Percentiles rank a stretch among this genome's conserved stretches.
phyloP scores from a whole-genome alignment of 2,888 invertebrate species.

The Limnephilus auricula region DNA sequence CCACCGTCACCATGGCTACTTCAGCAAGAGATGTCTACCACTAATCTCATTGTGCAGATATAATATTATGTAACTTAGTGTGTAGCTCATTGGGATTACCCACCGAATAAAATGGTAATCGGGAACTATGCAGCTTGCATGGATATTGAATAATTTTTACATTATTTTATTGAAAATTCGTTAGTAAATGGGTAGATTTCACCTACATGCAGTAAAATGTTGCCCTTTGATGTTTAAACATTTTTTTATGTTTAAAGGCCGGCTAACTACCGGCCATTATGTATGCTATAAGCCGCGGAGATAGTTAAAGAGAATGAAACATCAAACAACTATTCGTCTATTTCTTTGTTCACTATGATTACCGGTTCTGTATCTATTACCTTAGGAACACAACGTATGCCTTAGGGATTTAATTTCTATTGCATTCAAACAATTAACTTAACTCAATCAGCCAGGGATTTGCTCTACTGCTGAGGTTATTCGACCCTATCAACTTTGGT shows the following conservation, averaged over 20 bases:
- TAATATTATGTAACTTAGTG: not conserved
- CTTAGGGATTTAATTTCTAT: not conserved
- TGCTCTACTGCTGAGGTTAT: too few relatives aligned
- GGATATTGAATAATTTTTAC: not conserved
- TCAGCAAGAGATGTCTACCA: conserved; percentile 31
- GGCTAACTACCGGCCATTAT: not conserved
- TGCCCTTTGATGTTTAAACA: too few relatives aligned
- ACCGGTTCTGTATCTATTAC: not conserved
- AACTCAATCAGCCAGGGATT: too few relatives aligned
- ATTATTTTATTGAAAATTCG: not conserved
- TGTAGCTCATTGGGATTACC: not conserved
- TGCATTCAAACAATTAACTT: not conserved
- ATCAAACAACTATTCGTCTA: not conserved
- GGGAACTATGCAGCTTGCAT: not conserved
- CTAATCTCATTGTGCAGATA: not conserved
- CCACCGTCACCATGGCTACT: conserved; percentile 59
- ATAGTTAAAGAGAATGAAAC: too few relatives aligned
- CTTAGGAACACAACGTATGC: not conserved
- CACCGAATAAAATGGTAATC: not conserved
- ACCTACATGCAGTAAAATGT: too few relatives aligned
- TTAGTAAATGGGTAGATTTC: not conserved
- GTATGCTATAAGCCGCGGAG: too few relatives aligned
- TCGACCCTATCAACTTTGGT: too few relatives aligned
- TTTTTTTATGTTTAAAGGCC: not conserved
- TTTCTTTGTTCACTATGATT: not conserved